Conservation (phyloP, 2,797 vertebrate species). For the Tangara arthus region DNA sequence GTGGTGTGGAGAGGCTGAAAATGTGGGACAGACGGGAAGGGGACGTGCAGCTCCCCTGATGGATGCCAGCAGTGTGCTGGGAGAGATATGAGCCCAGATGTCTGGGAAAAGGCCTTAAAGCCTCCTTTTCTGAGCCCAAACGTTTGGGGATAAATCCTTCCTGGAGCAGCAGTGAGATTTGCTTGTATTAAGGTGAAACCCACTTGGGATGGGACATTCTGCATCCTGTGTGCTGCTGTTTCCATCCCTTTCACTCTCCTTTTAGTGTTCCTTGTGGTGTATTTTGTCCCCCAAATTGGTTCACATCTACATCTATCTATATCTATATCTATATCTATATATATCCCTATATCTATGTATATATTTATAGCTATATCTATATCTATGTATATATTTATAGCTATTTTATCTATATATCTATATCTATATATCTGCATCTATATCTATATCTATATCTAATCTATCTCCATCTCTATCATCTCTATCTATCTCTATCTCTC, state of each 20-base stretch:
- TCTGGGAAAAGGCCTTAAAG: background rate
- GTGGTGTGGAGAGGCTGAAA: background rate
- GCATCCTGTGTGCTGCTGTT: background rate
- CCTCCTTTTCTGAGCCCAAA: background rate
- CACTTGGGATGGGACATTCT: background rate
- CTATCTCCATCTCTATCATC: too few species aligned
- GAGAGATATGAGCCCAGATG: accelerated
- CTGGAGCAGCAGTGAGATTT: background rate
- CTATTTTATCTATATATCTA: background rate
- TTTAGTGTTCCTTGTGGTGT: background rate
- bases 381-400: too few species aligned
- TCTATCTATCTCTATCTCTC: too few species aligned
- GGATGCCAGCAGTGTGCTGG: background rate
- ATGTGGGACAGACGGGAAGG: background rate
- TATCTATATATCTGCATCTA: background rate
- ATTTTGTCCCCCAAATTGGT: background rate
- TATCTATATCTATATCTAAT: too few species aligned
- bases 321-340: background rate
- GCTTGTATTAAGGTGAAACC: background rate
- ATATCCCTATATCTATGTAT: too few species aligned
- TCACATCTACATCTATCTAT: background rate
- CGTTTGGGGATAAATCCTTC: background rate
- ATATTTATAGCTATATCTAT: too few species aligned
- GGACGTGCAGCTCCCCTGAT: background rate
- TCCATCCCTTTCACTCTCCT: background rate